Evolutionary conservation across 2,888 invertebrate genomes (phyloP).

Genomic region (Alitta virens): DNA sequence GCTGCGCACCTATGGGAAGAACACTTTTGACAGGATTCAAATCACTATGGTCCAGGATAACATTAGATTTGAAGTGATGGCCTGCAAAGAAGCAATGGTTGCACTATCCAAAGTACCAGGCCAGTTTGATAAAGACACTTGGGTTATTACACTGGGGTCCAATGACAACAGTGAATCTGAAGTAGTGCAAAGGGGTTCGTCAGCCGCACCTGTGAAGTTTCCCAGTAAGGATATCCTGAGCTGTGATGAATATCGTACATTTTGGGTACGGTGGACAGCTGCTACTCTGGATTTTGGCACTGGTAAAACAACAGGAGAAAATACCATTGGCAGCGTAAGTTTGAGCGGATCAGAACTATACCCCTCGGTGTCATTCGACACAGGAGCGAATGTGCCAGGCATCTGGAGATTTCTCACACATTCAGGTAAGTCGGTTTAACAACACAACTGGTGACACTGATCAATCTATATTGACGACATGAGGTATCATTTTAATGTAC

Average conservation of each 20-base stretch:
- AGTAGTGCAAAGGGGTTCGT: background rate
- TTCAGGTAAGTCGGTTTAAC: too few species aligned
- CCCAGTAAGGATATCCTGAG: background rate
- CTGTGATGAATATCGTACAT: background rate
- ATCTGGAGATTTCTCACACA: too few species aligned
- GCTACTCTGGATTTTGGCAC: too few species aligned
- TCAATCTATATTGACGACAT: too few species aligned
- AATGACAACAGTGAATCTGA: background rate
- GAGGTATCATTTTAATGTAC: background rate
- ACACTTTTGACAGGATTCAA: too few species aligned
- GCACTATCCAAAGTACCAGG: background rate
- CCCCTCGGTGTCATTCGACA: too few species aligned
- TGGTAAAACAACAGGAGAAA: too few species aligned
- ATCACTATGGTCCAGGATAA: background rate
- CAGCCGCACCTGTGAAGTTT: background rate
- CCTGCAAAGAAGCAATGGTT: background rate
- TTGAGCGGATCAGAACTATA: too few species aligned
- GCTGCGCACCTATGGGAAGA: too few species aligned
- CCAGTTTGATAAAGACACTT: background rate
- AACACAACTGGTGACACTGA: too few species aligned
- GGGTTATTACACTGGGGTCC: background rate
- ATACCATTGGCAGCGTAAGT: too few species aligned
- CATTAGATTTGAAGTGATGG: background rate
- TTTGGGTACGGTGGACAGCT: background rate
- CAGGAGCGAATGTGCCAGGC: too few species aligned